Conservation (phyloP, 2,113 vertebrate genomes). For the Phylloscopus trochilus region DNA sequence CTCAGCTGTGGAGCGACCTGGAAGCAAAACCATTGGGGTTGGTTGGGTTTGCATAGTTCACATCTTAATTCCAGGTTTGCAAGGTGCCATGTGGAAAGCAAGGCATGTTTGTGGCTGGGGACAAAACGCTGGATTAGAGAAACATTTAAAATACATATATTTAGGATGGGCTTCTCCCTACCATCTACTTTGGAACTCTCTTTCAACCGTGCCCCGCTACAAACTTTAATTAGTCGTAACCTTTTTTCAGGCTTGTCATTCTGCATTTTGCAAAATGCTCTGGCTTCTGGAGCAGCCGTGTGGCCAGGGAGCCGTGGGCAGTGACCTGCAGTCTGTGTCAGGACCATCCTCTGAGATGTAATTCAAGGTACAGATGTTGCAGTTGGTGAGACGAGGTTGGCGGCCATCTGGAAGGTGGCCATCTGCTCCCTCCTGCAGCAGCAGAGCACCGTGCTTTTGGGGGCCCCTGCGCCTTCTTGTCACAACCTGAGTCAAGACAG, state of each 20-base stretch:
- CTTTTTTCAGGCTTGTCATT: conserved; percentile 29
- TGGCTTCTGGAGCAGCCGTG: not conserved
- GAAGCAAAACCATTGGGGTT: not conserved
- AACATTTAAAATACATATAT: not conserved
- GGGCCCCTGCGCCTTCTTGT: not conserved
- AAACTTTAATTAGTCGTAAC: not conserved
- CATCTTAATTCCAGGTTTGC: not conserved
- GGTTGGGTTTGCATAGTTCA: not conserved
- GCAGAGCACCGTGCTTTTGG: not conserved
- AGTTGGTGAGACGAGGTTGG: not conserved
- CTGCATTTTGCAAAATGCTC: not conserved
- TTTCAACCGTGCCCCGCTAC: not conserved
- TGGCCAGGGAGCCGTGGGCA: not conserved
- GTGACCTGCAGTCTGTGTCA: conserved; percentile 17
- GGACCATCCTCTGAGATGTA: not conserved
- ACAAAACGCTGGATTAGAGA: not conserved
- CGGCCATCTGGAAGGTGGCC: not conserved
- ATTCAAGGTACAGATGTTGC: conserved; percentile 9
- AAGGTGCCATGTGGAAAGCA: not conserved
- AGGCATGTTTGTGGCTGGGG: not conserved
- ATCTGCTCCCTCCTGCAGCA: conserved; percentile 20
- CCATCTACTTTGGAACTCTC: not conserved
- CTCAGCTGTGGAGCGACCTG: not conserved
- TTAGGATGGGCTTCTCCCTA: not conserved
- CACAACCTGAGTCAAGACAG: conserved; percentile 4